Base-by-base conservation (phyloP, 2,888 invertebrate species). In the Drosophila paramelanica region DNA sequence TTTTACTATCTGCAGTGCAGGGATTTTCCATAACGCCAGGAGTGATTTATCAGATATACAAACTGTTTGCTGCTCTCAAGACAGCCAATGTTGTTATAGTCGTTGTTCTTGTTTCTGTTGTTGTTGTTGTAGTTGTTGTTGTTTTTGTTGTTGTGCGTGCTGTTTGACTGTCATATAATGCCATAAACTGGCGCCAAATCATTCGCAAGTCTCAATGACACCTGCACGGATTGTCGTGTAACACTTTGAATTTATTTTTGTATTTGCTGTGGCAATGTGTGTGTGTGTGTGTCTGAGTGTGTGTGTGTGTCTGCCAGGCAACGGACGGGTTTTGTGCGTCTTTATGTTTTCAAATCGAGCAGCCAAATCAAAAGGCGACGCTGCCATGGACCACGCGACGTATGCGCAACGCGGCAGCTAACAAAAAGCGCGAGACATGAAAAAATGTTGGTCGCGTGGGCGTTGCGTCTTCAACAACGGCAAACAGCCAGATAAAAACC, bases 381-480 rank as follows among this genome's bases (percentile, higher is more conserved):
- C 31, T 61, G 53, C 42, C 53, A 51, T 62, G 73, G 82, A 79
- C 76, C 88, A 85, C 83, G 88, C 82, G 86, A 53, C 82, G 80
- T 82, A 88, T 88, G 86, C 88, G 76, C 86, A 81, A 84, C 81
- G 73, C 64, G 69, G 75, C 71, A 74, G 64, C 66, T 38, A 62
- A 47, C 53, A 57, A 47, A 49, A 69, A 42, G 47, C 65, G 77
- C 78, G 67, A 77, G 87, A 81, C 81, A 81, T 75, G 81, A 78
- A 84, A 84, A 84, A 89, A 85, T 85, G 89, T 85, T 87, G 89
- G 81, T 89, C 88, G 84, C 84, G 84, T 85, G 89, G 84, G 84
- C 84, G 84, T 85, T 71, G 73, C 83, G 88, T 88, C 83, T 88
- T 88, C 86, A 50, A 49, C 77, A 49, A 27, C 57, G 45, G 52